Percentiles rank a stretch among this genome's conserved stretches.
Evolutionary conservation across 2,113 vertebrate species (phyloP).

Genomic region (Paratilapia polleni): DNA sequence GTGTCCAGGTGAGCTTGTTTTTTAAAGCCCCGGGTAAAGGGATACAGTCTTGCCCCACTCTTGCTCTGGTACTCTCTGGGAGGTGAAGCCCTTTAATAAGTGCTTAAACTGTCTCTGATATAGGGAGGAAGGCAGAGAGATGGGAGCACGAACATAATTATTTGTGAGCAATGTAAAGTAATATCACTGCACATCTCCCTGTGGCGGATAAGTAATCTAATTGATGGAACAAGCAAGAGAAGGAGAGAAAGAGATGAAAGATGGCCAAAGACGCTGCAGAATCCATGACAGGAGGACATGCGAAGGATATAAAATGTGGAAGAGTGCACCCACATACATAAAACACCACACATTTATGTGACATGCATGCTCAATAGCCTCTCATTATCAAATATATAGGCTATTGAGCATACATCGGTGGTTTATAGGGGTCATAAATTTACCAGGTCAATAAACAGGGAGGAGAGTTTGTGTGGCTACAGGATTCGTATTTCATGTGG

Average conservation of each 20-base stretch:
- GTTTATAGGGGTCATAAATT: constrained; percentile 8
- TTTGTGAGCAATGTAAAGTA: constrained; percentile 18
- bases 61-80: neutral
- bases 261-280: neutral
- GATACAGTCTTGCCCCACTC: neutral
- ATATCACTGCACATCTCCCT: constrained; percentile 12
- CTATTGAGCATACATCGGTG: neutral
- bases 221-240: neutral
- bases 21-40: neutral
- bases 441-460: neutral
- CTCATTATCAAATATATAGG: neutral
- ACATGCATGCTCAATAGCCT: neutral
- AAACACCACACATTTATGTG: neutral
- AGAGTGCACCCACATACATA: neutral
- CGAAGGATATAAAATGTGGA: neutral
- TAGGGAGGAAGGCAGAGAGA: neutral
- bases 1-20: neutral
- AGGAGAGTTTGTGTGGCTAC: neutral
- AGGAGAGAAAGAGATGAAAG: neutral
- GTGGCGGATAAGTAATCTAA: constrained; percentile 15
- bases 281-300: neutral
- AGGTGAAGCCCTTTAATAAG: neutral
- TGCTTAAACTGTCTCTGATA: neutral
- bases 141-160: constrained; percentile 20
- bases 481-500: neutral